Conservation (phyloP, 2,113 vertebrate species). For the Urocolius indicus region DNA sequence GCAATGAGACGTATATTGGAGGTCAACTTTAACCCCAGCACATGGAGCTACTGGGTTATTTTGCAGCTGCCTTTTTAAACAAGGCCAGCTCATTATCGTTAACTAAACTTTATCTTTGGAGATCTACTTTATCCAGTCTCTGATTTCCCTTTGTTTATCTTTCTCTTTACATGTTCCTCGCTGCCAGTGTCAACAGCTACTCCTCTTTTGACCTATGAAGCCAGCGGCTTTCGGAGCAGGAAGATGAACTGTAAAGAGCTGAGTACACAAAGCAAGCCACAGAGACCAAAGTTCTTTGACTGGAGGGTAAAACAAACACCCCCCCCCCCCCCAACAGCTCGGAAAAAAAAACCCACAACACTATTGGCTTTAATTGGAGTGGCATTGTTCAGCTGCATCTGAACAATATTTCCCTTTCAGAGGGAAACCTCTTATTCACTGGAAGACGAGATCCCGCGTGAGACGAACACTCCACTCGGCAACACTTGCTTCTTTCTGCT, state of each 20-base stretch:
- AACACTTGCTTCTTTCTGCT: background rate
- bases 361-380: background rate
- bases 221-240: constrained; percentile 1
- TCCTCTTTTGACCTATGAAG: constrained; percentile 60
- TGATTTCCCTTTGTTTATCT: constrained; percentile 58
- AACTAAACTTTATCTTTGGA: constrained; percentile 55
- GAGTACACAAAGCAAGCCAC: constrained; percentile 13
- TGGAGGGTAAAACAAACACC: background rate
- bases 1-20: constrained; percentile 62
- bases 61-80: constrained; percentile 63
- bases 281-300: background rate
- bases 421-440: background rate
- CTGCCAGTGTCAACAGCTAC: constrained; percentile 68
- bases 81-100: constrained; percentile 65
- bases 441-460: background rate
- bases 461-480: background rate
- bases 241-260: constrained; percentile 1
- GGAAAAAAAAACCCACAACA: background rate
- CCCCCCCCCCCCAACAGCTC: too few relatives aligned
- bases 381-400: background rate
- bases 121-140: constrained; percentile 49
- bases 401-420: too few relatives aligned
- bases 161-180: constrained; percentile 43
- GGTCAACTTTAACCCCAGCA: constrained; percentile 72
- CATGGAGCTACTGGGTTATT: constrained; percentile 51